Evolutionary conservation across 2,888 invertebrate genomes (phyloP).

Genomic region (Acanthosepion esculentum): DNA sequence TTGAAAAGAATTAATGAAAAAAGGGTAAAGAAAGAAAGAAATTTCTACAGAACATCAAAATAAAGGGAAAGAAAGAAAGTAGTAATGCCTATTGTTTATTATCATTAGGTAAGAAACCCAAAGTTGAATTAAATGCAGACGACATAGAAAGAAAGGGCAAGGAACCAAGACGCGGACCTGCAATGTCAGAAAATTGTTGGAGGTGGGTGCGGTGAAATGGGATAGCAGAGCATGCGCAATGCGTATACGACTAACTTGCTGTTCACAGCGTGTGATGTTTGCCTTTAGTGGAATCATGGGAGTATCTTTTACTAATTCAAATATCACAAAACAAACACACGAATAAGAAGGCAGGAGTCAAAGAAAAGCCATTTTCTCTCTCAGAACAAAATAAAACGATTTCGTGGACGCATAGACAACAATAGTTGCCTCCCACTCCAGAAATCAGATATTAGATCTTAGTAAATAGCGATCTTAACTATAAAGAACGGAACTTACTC

Average conservation of each 20-base stretch:
- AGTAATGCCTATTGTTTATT: neutral
- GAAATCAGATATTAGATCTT: too few relatives aligned
- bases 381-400: too few relatives aligned
- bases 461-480: too few relatives aligned
- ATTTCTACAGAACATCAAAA: neutral
- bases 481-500: too few relatives aligned
- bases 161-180: neutral
- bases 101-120: neutral
- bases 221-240: neutral
- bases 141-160: neutral
- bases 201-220: neutral
- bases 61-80: neutral
- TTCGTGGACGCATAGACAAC: too few relatives aligned
- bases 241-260: neutral
- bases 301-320: slow-evolving; percentile 4
- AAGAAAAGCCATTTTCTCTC: too few relatives aligned
- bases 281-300: neutral
- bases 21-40: neutral
- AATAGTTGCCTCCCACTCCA: neutral
- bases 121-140: neutral
- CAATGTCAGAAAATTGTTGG: neutral
- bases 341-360: neutral
- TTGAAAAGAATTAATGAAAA: neutral
- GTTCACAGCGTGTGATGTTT: neutral
- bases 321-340: neutral